A percentile compares a stretch with the other conserved stretches of the same genome.
Evolutionary conservation across 2,888 invertebrate genomes (phyloP).

Genomic region (Chironomus riparius): DNA sequence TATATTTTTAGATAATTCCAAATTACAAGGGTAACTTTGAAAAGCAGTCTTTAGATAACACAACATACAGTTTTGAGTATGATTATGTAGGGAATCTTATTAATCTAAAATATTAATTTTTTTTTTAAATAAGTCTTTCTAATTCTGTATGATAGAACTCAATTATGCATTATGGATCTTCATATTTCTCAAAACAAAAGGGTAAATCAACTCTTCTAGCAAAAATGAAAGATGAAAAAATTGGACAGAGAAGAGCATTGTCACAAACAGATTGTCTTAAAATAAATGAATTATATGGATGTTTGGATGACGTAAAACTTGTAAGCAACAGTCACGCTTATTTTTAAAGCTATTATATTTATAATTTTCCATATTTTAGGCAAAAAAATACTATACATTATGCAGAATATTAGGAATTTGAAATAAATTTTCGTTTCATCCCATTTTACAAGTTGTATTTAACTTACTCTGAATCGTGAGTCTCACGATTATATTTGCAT

Average conservation of each 20-base stretch:
- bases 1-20: constrained; percentile 36
- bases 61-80: constrained; percentile 59
- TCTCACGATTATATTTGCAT: too few relatives aligned
- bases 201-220: constrained; percentile 55
- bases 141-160: too few relatives aligned
- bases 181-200: constrained; percentile 54
- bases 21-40: constrained; percentile 55
- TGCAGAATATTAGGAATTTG: constrained; percentile 18
- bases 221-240: constrained; percentile 46
- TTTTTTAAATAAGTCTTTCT: too few relatives aligned
- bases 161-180: constrained; percentile 68
- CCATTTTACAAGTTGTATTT: too few relatives aligned
- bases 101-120: background rate
- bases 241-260: constrained; percentile 55
- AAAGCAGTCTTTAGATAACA: constrained; percentile 53
- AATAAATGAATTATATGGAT: constrained; percentile 57
- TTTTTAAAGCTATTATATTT: background rate
- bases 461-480: too few relatives aligned
- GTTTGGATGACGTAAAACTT: constrained; percentile 44
- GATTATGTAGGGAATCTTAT: constrained; percentile 45
- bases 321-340: constrained; percentile 33
- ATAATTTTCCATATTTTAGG: background rate
- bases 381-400: constrained; percentile 13
- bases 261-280: constrained; percentile 60
- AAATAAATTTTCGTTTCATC: too few relatives aligned